These are phyloP conservation scores for Liparis tanakae DNA, from an alignment of 2,797 vertebrate species.

Conservation along the genomic window DNA sequence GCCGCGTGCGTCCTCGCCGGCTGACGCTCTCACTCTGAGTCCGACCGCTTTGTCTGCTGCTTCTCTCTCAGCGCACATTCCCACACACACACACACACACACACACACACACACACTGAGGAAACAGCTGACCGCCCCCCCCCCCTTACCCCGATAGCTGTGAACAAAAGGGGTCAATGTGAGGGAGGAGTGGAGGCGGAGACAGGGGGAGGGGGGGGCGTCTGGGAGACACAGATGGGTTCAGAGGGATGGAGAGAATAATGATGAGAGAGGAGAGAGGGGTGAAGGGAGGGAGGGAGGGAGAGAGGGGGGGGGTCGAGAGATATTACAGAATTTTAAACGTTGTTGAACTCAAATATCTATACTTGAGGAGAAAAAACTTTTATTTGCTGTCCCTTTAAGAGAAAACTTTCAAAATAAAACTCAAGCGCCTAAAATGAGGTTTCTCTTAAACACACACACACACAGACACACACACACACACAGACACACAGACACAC, in stretches of 20 bases:
- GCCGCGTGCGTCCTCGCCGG: slow-evolving; percentile 60
- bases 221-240: slow-evolving; percentile 77
- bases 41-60: slow-evolving; percentile 53
- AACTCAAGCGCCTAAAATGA: too few relatives aligned
- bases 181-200: slow-evolving; percentile 32
- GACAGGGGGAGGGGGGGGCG: slow-evolving; percentile 46
- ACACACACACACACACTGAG: slow-evolving; percentile 41
- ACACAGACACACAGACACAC: too few relatives aligned
- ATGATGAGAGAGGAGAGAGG: slow-evolving; percentile 52
- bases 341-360: neutral
- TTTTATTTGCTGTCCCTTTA: too few relatives aligned
- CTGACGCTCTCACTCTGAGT: slow-evolving; percentile 58
- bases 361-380: too few relatives aligned
- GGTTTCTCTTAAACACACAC: too few relatives aligned
- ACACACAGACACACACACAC: too few relatives aligned
- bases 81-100: slow-evolving; percentile 58
- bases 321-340: neutral
- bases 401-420: too few relatives aligned
- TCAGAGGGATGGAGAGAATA: slow-evolving; percentile 61
- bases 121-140: slow-evolving; percentile 75
- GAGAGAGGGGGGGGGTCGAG: neutral
- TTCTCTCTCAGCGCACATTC: slow-evolving; percentile 72
- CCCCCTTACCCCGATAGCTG: slow-evolving; percentile 33
- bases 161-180: slow-evolving; percentile 73
- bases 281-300: neutral